Evolutionary conservation across 2,888 invertebrate genomes (phyloP), one percentile per base, ranked within the genome.

Genomic region (Brachypalpus laphriformis): DNA sequence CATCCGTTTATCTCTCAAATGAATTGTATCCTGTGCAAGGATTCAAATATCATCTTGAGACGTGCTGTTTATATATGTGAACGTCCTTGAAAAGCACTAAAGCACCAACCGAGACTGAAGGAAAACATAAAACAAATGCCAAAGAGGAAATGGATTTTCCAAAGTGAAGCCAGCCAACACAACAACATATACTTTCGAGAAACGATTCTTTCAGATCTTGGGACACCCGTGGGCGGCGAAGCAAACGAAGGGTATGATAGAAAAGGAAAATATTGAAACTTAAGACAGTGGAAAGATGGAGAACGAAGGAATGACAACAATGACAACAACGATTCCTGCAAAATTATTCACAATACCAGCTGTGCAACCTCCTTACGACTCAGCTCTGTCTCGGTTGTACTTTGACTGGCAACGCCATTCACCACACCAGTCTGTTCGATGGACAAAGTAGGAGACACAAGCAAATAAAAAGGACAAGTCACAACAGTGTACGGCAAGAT

Each of bases 41-140:
- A 85, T 85, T 85, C 85, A 85, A 85, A 85, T 85, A 81, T 81
- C 80, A 81, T 81, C 81, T 85, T 85, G 81, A 85, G 85, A 85
- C 85, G 85, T 85, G 85, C 65, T 85, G 81, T 85, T 85, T 85
- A 51, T 71, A 61, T 22, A 80, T 80, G 70, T 75, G 65, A 49
- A 66, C 57, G 85, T 81, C 85, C 85, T 85, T 85, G 85, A 81
- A 80, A 85, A 70, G 70, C 80, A 74, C 80, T 83, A 83, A 83
- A 80, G 37, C 78, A 80, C 70, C 75, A 57, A 65, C 85, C 81
- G 85, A 81, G 81, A 76, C 85, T 71, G 75, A 81, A 70, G 66
- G 47, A 71, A 85, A 75, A 71, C 75, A 81, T 81, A 85, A 85
- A 85, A 85, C 85, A 85, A 40, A 85, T 85, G 81, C 75, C 81